These are phyloP conservation scores for Erinaceus europaeus DNA, from an alignment of 2,113 vertebrate species.

Conservation along the genomic window DNA sequence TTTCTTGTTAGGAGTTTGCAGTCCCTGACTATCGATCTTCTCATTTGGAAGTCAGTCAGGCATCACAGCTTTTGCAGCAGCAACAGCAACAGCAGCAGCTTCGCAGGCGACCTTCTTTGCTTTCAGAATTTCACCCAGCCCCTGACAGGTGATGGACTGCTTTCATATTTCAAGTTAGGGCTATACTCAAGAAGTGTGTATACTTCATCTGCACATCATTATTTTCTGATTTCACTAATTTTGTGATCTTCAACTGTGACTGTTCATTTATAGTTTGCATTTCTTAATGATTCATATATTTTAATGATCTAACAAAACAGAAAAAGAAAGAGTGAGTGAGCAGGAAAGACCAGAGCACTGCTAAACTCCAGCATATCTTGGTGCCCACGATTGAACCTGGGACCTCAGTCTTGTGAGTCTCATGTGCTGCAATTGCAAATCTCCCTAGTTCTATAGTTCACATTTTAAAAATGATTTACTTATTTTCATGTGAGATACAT, in stretches of 20 bases:
- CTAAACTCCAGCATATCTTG: too few species aligned
- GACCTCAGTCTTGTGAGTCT: too few species aligned
- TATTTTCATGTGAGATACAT: too few species aligned
- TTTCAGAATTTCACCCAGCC: conserved; percentile 97
- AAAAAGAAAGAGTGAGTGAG: too few species aligned
- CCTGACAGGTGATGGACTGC: conserved; percentile 89
- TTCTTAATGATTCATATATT: too few species aligned
- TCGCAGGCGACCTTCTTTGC: conserved; percentile 93
- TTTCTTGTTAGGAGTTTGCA: conserved; percentile 89
- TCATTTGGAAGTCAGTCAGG: conserved; percentile 89
- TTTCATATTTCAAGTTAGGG: background rate
- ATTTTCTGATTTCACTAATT: background rate
- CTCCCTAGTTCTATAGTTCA: too few species aligned
- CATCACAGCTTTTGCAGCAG: conserved; percentile 86
- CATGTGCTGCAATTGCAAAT: too few species aligned
- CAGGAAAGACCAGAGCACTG: too few species aligned
- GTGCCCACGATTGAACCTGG: too few species aligned
- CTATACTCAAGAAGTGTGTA: background rate
- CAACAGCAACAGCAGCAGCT: conserved; percentile 89
- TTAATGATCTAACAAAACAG: too few species aligned
- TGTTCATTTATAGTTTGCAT: background rate
- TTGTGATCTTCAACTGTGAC: background rate
- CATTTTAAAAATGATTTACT: too few species aligned
- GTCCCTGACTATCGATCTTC: conserved; percentile 92
- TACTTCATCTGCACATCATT: background rate